phyloP scores from a whole-genome alignment of 2,797 vertebrate genomes.

The Sebastes aleutianus region DNA sequence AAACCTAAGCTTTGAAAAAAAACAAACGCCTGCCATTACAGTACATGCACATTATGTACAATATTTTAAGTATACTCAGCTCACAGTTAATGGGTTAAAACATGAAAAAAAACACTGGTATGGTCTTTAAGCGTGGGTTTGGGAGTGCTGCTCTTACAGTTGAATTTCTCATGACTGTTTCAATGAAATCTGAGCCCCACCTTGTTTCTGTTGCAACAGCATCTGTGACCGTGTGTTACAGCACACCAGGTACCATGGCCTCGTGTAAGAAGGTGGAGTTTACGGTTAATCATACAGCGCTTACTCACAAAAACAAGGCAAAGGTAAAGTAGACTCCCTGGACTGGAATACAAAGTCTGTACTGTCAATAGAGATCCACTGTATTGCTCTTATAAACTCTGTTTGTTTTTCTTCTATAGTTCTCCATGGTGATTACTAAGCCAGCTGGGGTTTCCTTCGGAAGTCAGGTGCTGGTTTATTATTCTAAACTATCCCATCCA shows the following conservation, averaged over 20 bases:
- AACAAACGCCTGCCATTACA: not conserved
- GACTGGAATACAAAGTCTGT: not conserved
- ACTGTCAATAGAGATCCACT: not conserved
- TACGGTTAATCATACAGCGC: slow-evolving; percentile 35
- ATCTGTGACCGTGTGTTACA: slow-evolving; percentile 69
- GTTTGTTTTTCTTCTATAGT: slow-evolving; percentile 33
- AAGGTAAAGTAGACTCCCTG: slow-evolving; percentile 48
- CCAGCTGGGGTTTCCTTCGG: slow-evolving; percentile 46
- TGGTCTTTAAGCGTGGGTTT: not conserved
- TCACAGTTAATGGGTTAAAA: not conserved
- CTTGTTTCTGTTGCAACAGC: slow-evolving; percentile 47
- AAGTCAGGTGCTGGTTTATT: slow-evolving; percentile 25
- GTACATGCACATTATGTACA: too few relatives aligned
- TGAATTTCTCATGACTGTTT: not conserved
- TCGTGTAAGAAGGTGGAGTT: slow-evolving; percentile 75
- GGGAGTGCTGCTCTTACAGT: not conserved
- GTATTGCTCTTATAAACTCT: not conserved
- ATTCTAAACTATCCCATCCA: rapidly evolving
- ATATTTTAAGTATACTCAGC: not conserved
- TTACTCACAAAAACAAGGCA: slow-evolving; percentile 24
- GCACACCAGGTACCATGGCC: not conserved
- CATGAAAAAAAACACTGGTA: not conserved
- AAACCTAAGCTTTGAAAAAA: not conserved
- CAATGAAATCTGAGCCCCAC: not conserved
- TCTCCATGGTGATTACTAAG: slow-evolving; percentile 52